phyloP scores from a whole-genome alignment of 2,797 vertebrate species.

The Mormyrops attenuatus region DNA sequence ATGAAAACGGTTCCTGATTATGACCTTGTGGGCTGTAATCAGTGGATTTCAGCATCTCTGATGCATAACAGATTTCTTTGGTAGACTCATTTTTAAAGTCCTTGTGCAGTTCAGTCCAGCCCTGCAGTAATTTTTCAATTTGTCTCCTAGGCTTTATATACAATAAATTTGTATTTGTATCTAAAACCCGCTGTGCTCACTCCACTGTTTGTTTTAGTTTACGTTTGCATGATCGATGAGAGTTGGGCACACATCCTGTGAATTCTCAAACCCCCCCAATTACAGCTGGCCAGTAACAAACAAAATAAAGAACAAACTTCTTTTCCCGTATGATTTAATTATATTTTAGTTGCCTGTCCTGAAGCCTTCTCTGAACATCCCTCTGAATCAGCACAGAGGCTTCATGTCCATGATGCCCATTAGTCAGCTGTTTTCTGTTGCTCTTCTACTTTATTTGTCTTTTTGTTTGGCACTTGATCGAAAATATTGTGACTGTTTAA shows the following conservation, averaged over 20 bases:
- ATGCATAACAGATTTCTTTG: conserved; percentile 66
- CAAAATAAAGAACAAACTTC: conserved; percentile 36
- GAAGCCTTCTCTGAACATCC: conserved; percentile 41
- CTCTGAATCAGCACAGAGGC: conserved; percentile 57
- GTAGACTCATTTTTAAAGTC: conserved; percentile 59
- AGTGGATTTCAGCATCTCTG: conserved; percentile 68
- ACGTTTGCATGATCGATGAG: conserved; percentile 39
- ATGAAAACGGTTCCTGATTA: conserved; percentile 42
- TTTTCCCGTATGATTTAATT: conserved; percentile 51
- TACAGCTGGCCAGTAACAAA: conserved; percentile 46
- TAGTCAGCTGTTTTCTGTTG: conserved; percentile 61
- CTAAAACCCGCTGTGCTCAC: conserved; percentile 4
- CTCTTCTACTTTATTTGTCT: conserved; percentile 52
- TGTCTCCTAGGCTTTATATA: conserved; percentile 63
- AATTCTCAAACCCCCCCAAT: conserved; percentile 43
- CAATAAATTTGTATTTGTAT: conserved; percentile 62
- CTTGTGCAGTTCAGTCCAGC: conserved; percentile 65
- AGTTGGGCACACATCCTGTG: conserved; percentile 30
- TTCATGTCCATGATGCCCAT: conserved; percentile 39
- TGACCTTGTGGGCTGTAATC: conserved; percentile 68
- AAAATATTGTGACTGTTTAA: conserved; percentile 39
- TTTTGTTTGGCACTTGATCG: conserved; percentile 42
- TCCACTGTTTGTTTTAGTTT: conserved; percentile 41
- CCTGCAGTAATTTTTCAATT: conserved; percentile 66
- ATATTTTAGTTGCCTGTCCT: conserved; percentile 40